These are phyloP conservation scores for Gadopsis marmoratus DNA, from an alignment of 2,797 vertebrate species.

Conservation along the genomic window DNA sequence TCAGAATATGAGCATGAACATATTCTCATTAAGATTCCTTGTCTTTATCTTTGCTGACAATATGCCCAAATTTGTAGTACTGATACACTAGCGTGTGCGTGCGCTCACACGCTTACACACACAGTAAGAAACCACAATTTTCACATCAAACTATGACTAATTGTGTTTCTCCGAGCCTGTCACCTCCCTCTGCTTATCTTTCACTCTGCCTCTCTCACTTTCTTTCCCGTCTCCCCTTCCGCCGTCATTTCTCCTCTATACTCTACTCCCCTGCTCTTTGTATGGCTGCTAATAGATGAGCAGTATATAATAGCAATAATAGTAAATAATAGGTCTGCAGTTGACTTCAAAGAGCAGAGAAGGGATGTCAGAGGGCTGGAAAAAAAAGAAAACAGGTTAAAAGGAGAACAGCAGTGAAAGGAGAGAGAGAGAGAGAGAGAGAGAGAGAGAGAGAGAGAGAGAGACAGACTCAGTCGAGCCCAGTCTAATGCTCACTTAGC, in stretches of 20 bases:
- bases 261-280: conserved; percentile 40
- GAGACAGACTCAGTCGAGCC: conserved; percentile 34
- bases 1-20: conserved; percentile 51
- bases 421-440: conserved; percentile 17
- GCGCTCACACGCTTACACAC: conserved; percentile 1
- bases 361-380: conserved; percentile 31
- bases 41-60: conserved; percentile 55
- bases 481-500: conserved; percentile 81
- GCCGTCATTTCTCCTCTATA: conserved; percentile 22
- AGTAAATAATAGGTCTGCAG: conserved; percentile 65
- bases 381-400: conserved; percentile 39
- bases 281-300: conserved; percentile 50
- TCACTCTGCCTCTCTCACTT: conserved; percentile 37
- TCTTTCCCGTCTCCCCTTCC: conserved; percentile 1
- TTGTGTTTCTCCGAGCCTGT: conserved; percentile 66
- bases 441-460: conserved; percentile 8
- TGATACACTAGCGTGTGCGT: conserved; percentile 5
- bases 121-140: conserved; percentile 49
- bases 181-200: conserved; percentile 56
- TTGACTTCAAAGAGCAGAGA: conserved; percentile 59
- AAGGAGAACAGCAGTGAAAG: conserved; percentile 36
- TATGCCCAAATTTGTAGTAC: conserved; percentile 27
- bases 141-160: conserved; percentile 75
- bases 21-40: conserved; percentile 53
- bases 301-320: conserved; percentile 66